phyloP scores from a whole-genome alignment of 2,797 vertebrate species.

The Halcyon badia region DNA sequence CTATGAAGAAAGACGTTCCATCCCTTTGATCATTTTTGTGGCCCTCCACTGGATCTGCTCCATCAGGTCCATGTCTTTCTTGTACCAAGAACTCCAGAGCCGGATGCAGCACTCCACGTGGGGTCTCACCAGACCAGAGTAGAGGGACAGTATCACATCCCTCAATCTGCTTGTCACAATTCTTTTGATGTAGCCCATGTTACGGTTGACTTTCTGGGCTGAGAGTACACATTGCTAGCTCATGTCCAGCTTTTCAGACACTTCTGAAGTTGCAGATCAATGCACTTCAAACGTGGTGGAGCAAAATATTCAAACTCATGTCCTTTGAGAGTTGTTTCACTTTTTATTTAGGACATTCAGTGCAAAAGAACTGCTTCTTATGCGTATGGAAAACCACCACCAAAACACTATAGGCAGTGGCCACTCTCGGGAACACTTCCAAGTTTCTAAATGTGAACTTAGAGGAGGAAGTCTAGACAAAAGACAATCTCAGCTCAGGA shows the following conservation, averaged over 20 bases:
- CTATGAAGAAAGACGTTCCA: not conserved
- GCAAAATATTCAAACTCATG: not conserved
- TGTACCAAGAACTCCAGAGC: not conserved
- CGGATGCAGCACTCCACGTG: accelerated
- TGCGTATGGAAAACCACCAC: not conserved
- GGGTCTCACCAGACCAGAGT: not conserved
- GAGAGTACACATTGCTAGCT: not conserved
- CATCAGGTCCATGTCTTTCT: not conserved
- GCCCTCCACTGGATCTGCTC: not conserved
- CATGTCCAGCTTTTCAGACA: not conserved
- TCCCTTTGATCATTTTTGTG: accelerated
- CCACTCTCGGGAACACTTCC: not conserved
- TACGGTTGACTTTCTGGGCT: not conserved
- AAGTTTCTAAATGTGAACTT: not conserved
- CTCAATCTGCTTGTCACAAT: accelerated
- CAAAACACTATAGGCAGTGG: not conserved
- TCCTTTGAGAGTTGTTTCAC: not conserved
- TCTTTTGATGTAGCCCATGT: not conserved
- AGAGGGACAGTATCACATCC: not conserved
- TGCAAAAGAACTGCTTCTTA: not conserved
- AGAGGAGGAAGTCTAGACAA: not conserved
- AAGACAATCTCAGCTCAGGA: not conserved
- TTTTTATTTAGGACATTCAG: not conserved
- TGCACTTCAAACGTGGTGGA: not conserved
- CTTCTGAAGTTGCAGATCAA: not conserved